A percentile compares a stretch with the other conserved stretches of the same genome.
Evolutionary conservation across 2,888 invertebrate species (phyloP).

Genomic region (Drosophila sordidapex): DNA sequence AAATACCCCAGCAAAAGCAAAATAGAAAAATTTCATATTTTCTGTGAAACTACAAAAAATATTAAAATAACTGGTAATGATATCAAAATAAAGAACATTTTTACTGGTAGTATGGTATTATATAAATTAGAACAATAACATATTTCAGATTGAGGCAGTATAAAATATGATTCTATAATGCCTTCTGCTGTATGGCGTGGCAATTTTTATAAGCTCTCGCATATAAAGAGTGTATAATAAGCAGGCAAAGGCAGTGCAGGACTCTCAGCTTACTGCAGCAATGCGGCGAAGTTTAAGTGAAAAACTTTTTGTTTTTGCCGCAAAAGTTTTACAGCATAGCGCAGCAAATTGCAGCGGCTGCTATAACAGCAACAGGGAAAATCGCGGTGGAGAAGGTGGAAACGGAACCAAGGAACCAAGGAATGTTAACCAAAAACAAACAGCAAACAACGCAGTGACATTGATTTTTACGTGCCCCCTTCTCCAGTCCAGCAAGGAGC

Average conservation of each 20-base stretch:
- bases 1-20: conserved; percentile 24
- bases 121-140: background rate
- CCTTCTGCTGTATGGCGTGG: background rate
- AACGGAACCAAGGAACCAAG: conserved; percentile 72
- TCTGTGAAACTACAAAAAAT: background rate
- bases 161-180: background rate
- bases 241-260: conserved; percentile 28
- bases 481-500: conserved; percentile 12
- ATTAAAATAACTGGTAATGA: background rate
- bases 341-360: conserved; percentile 72
- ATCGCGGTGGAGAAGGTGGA: conserved; percentile 46
- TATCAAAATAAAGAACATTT: background rate
- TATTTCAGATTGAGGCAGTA: background rate
- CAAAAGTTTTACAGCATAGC: conserved; percentile 70
- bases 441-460: conserved; percentile 76
- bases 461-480: conserved; percentile 70
- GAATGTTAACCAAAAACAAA: conserved; percentile 78
- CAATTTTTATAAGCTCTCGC: conserved; percentile 2
- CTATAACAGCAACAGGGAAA: conserved; percentile 67
- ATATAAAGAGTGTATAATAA: conserved; percentile 23
- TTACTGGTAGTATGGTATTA: background rate
- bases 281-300: conserved; percentile 77
- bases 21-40: background rate
- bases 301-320: conserved; percentile 75
- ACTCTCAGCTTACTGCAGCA: conserved; percentile 62